Conservation (phyloP, 2,888 invertebrate species). For the Diarsia mendica region DNA sequence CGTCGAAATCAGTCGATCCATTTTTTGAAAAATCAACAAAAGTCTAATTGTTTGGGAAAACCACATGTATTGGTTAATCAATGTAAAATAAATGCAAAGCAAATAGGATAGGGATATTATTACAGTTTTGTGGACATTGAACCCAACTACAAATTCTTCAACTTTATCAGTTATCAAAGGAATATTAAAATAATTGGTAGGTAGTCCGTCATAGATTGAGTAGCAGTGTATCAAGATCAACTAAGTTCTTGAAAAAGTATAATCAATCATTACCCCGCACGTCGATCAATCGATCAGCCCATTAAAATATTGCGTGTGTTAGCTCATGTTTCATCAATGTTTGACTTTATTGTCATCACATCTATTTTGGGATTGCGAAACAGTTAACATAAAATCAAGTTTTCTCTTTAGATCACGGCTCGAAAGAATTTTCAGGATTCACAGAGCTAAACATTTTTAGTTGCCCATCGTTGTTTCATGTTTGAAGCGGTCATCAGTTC, state of each 20-base stretch:
- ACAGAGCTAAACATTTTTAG: not conserved
- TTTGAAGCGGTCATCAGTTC: not conserved
- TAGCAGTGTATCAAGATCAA: constrained; percentile 2
- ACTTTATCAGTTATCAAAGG: not conserved
- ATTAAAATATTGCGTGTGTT: not conserved
- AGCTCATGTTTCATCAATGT: constrained; percentile 3
- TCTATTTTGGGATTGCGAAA: not conserved
- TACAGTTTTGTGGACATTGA: not conserved
- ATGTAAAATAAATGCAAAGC: too few relatives aligned
- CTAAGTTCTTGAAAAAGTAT: constrained; percentile 37
- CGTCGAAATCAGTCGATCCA: too few relatives aligned
- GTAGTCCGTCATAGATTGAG: constrained; percentile 22
- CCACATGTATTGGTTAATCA: too few relatives aligned
- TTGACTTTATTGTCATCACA: constrained; percentile 3
- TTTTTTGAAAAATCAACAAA: too few relatives aligned
- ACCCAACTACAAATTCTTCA: not conserved
- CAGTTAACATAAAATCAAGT: not conserved
- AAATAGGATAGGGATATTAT: too few relatives aligned
- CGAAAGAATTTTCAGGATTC: not conserved
- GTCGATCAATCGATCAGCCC: constrained; percentile 28
- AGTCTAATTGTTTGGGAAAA: too few relatives aligned
- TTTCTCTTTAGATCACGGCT: not conserved
- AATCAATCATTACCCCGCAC: constrained; percentile 41
- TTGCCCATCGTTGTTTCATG: not conserved
- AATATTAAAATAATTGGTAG: constrained; percentile 11